A percentile compares a stretch with the other conserved stretches of the same genome.
These are phyloP conservation scores for Melolontha melolontha DNA, from an alignment of 2,888 invertebrate genomes.

Conservation along the genomic window DNA sequence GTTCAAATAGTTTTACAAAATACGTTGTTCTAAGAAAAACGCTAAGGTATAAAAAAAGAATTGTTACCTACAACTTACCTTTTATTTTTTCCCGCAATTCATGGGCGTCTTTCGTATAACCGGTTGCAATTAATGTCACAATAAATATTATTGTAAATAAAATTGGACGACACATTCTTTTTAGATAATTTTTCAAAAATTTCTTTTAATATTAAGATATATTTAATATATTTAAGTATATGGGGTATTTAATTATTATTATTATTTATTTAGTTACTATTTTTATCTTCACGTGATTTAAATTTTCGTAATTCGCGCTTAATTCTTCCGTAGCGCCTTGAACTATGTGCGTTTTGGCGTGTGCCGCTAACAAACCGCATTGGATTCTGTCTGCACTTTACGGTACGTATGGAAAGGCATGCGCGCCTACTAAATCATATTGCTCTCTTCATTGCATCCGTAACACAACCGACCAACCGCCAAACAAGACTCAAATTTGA, in stretches of 20 bases:
- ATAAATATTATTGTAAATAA: constrained; percentile 15
- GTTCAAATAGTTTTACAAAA: no score
- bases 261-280: no score
- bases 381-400: constrained; percentile 28
- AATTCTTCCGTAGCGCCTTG: neutral
- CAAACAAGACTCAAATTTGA: no score
- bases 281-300: constrained; percentile 2
- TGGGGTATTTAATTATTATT: no score
- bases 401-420: constrained; percentile 18
- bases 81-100: constrained; percentile 33
- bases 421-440: constrained; percentile 37
- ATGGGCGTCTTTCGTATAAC: constrained; percentile 27
- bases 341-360: constrained; percentile 33
- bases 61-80: neutral
- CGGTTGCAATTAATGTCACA: constrained; percentile 13
- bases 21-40: no score
- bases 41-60: no score
- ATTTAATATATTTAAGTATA: no score
- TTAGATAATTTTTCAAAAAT: neutral
- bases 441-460: constrained; percentile 33
- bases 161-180: constrained; percentile 5
- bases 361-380: constrained; percentile 6
- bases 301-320: constrained; percentile 30
- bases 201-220: no score
- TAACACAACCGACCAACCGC: neutral